These are phyloP conservation scores for Lithobates pipiens DNA, from an alignment of 2,797 vertebrate species.

Conservation along the genomic window DNA sequence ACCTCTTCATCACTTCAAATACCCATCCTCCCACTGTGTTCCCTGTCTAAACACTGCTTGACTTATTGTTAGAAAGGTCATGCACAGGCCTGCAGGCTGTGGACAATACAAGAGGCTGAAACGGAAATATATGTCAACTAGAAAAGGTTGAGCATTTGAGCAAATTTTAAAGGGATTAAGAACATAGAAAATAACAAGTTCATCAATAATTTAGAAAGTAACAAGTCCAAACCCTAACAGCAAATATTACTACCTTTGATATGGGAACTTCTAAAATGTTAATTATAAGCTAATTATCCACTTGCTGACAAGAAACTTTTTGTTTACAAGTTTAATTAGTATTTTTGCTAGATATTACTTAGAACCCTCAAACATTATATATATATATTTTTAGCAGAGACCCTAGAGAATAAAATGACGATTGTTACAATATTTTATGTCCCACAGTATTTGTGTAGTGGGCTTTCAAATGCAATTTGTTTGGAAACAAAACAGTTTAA, in stretches of 20 bases:
- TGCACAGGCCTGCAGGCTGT: constrained; percentile 21
- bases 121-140: constrained; percentile 28
- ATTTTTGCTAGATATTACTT: too few relatives aligned
- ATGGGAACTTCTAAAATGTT: too few relatives aligned
- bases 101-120: constrained; percentile 24
- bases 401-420: too few relatives aligned
- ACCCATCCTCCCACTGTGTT: constrained; percentile 29
- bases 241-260: neutral
- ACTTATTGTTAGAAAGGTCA: constrained; percentile 44
- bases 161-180: constrained; percentile 7
- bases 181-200: neutral
- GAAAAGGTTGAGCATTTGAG: constrained; percentile 31
- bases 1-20: constrained; percentile 33
- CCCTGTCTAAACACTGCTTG: constrained; percentile 25
- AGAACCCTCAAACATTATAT: too few relatives aligned
- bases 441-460: too few relatives aligned
- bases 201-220: constrained; percentile 8
- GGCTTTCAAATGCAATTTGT: too few relatives aligned
- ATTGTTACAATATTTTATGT: too few relatives aligned
- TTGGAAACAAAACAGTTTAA: too few relatives aligned
- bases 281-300: too few relatives aligned
- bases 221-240: neutral
- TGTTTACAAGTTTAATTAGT: too few relatives aligned
- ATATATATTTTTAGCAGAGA: too few relatives aligned
- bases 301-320: too few relatives aligned